phyloP scores from a whole-genome alignment of 2,888 invertebrate genomes.

The Hofmannophila pseudospretella region DNA sequence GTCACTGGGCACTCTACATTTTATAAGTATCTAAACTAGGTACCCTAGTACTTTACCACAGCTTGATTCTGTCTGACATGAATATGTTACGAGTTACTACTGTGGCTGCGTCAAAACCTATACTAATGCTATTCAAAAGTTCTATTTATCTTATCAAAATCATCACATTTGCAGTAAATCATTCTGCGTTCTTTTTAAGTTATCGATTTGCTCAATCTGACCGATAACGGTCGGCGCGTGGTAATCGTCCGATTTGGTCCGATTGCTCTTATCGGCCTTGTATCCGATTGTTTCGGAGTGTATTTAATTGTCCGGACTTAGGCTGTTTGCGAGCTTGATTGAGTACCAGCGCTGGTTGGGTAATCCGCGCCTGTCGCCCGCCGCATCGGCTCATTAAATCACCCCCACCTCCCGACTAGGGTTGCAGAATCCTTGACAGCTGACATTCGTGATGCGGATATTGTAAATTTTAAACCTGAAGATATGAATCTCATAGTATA shows the following conservation, averaged over 20 bases:
- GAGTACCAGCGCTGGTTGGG: constrained; percentile 73
- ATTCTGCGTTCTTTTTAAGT: background rate
- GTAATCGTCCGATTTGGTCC: constrained; percentile 40
- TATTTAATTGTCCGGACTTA: constrained; percentile 73
- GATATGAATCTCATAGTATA: too few relatives aligned
- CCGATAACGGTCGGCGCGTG: constrained; percentile 3
- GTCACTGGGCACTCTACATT: too few relatives aligned
- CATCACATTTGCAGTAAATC: background rate
- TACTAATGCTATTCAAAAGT: too few relatives aligned
- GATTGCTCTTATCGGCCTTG: constrained; percentile 62
- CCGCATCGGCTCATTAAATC: constrained; percentile 74
- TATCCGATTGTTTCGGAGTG: constrained; percentile 67
- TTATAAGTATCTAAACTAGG: too few relatives aligned
- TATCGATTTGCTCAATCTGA: constrained; percentile 6
- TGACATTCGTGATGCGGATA: too few relatives aligned
- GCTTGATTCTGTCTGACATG: too few relatives aligned
- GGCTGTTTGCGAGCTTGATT: constrained; percentile 75
- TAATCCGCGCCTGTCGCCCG: constrained; percentile 71
- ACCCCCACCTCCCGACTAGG: constrained; percentile 37
- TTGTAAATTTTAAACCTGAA: too few relatives aligned
- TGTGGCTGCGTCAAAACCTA: too few relatives aligned
- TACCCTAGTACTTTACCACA: too few relatives aligned
- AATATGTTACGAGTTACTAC: too few relatives aligned
- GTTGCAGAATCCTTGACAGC: too few relatives aligned
- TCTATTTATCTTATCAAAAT: background rate